Percentiles rank a stretch among this genome's conserved stretches.
Evolutionary conservation across 2,888 invertebrate genomes (phyloP).

Genomic region (Noctua pronuba): DNA sequence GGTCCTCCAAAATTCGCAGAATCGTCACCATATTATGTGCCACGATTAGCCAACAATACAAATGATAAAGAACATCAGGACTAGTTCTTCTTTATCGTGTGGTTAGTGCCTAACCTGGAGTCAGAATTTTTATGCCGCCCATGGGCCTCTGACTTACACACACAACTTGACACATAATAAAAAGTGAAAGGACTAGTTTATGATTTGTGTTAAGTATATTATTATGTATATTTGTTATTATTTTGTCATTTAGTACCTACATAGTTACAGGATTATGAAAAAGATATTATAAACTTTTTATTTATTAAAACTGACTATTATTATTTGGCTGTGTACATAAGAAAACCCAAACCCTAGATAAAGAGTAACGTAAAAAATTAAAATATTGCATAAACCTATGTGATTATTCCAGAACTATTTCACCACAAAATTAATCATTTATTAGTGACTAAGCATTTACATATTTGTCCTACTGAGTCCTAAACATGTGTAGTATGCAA

Average conservation of each 20-base stretch:
- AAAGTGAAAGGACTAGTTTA: constrained; percentile 74
- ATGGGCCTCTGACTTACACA: too few species aligned
- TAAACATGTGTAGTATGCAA: constrained; percentile 7
- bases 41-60: constrained; percentile 62
- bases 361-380: neutral
- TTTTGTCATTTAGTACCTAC: constrained; percentile 41
- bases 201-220: constrained; percentile 39
- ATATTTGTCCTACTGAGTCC: neutral
- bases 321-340: constrained; percentile 6
- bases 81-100: constrained; percentile 64
- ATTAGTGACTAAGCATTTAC: constrained; percentile 9
- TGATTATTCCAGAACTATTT: constrained; percentile 30
- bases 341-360: neutral
- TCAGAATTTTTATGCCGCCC: too few species aligned
- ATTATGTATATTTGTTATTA: constrained; percentile 28
- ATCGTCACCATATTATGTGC: constrained; percentile 67
- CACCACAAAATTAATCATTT: constrained; percentile 12
- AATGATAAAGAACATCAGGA: constrained; percentile 84
- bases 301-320: constrained; percentile 32
- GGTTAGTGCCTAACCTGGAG: too few species aligned
- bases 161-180: too few species aligned
- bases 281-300: constrained; percentile 49
- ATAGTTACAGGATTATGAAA: constrained; percentile 33
- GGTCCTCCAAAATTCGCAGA: constrained; percentile 87
- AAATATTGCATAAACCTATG: neutral